Base-by-base conservation (phyloP, 2,888 invertebrate genomes). In the Apodemia duryi region DNA sequence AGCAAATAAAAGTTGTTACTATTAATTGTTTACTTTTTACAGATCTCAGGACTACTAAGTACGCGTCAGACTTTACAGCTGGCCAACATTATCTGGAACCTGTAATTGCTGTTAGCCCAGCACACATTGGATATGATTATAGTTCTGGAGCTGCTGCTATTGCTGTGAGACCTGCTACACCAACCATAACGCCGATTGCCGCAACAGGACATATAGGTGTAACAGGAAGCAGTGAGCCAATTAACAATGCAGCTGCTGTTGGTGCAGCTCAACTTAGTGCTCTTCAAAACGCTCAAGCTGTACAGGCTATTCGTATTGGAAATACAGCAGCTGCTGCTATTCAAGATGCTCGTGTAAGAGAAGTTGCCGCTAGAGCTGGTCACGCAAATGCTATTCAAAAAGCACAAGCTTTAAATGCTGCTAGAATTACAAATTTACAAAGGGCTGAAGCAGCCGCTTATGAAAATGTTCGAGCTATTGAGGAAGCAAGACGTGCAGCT, bases 261-360 rank as follows among this genome's bases (percentile, higher is more conserved):
- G 89, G 90, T 11, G 90, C 88, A 13, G 87, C 91, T 49, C 91
- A 89, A 64, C 85, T 91, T 61, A 88, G 86, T 68, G 89, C 90
- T 51, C 89, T 90, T 71, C 90, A 91, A 69, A 90, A 90, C 73
- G 90, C 91, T 0, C 91, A 90, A 66, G 91, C 91, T 11, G 88
- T 82, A 7, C 89, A 88, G 29, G 91, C 84, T 1, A 79, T 88
- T 6, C 85, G 87, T 67, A 88, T 91, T 72, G 88, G 83, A 13
- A 86, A 90, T 74, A 79, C 89, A 0, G 91, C 91, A 43, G 88
- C 88, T 21, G 88, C 88, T 29, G 91, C 88, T 38, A 91, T 91
- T 70, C 89, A 90, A 64, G 88, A 88, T 0, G 91, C 91, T 1
- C 86, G 90, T 10, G 85, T 81, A 35, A 76, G 88, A 2, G 91